A percentile compares a stretch with the other conserved stretches of the same genome.
phyloP scores from a whole-genome alignment of 2,113 vertebrate species.

The Xenopus laevis region DNA sequence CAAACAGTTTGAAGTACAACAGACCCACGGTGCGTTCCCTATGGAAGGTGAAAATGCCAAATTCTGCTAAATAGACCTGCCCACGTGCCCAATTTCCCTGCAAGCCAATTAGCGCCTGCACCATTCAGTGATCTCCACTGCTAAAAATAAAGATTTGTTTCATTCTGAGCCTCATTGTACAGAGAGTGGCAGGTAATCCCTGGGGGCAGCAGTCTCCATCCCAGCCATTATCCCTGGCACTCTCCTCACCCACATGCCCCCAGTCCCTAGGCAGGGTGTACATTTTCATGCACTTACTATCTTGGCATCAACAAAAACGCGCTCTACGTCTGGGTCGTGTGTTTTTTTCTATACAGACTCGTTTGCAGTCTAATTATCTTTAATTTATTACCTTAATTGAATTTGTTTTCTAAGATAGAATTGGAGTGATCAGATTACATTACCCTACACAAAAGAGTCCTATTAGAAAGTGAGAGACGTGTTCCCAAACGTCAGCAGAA shows the following conservation, averaged over 20 bases:
- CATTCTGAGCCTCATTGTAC: background rate
- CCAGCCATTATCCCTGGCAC: background rate
- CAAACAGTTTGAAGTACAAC: too few species aligned
- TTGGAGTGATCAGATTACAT: conserved; percentile 70
- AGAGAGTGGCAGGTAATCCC: background rate
- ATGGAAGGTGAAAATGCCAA: too few species aligned
- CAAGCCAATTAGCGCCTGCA: background rate
- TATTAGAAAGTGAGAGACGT: conserved; percentile 62
- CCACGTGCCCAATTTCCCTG: background rate
- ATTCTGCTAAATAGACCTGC: background rate
- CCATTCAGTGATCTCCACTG: background rate
- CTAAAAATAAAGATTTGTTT: conserved; percentile 1
- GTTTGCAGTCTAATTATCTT: conserved; percentile 67
- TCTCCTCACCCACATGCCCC: background rate
- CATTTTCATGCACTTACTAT: conserved; percentile 16
- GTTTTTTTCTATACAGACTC: conserved; percentile 49
- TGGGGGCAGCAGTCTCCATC: too few species aligned
- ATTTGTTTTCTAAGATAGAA: conserved; percentile 67
- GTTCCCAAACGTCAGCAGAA: conserved; percentile 62
- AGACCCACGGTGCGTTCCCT: too few species aligned
- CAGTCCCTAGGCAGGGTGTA: conserved; percentile 2
- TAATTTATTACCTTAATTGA: conserved; percentile 76
- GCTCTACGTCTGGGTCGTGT: conserved; percentile 11
- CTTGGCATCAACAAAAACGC: conserved; percentile 20
- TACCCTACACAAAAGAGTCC: conserved; percentile 59